Conservation (phyloP, 2,113 vertebrate genomes). For the Pimephales promelas region DNA sequence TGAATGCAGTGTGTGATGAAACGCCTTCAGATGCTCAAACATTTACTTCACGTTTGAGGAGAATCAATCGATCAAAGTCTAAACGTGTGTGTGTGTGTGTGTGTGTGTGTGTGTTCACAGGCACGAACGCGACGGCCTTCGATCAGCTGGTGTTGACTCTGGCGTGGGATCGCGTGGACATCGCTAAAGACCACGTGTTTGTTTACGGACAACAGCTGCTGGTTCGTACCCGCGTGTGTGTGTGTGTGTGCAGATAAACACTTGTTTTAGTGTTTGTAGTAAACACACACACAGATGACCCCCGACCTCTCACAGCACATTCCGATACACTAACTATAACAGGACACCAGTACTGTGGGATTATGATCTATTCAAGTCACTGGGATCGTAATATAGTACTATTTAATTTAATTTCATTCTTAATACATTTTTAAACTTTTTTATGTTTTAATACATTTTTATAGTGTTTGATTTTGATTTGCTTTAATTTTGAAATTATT, state of each 20-base stretch:
- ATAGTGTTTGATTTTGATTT: too few relatives aligned
- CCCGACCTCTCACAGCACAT: constrained; percentile 4
- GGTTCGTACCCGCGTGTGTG: constrained; percentile 70
- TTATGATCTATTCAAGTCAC: too few relatives aligned
- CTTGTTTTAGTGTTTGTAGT: constrained; percentile 28
- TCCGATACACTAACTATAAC: neutral
- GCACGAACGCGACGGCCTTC: constrained; percentile 93
- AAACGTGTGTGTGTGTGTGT: constrained; percentile 53
- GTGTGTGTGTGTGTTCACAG: constrained; percentile 70
- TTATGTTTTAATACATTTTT: too few relatives aligned
- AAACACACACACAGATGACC: constrained; percentile 2
- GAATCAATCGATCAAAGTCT: constrained; percentile 5
- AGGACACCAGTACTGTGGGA: neutral
- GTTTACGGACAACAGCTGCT: constrained; percentile 97
- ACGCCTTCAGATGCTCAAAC: neutral
- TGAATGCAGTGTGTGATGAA: neutral
- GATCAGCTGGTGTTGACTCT: constrained; percentile 97
- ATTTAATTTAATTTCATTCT: too few relatives aligned
- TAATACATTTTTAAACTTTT: too few relatives aligned
- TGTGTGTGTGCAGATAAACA: constrained; percentile 34
- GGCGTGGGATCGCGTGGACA: constrained; percentile 98
- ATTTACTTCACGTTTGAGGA: neutral
- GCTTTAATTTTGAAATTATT: too few relatives aligned
- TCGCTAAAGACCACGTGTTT: constrained; percentile 99
- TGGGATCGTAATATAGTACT: too few relatives aligned